Conservation (phyloP, 2,888 invertebrate species). For the Habroteleia sp. region DNA sequence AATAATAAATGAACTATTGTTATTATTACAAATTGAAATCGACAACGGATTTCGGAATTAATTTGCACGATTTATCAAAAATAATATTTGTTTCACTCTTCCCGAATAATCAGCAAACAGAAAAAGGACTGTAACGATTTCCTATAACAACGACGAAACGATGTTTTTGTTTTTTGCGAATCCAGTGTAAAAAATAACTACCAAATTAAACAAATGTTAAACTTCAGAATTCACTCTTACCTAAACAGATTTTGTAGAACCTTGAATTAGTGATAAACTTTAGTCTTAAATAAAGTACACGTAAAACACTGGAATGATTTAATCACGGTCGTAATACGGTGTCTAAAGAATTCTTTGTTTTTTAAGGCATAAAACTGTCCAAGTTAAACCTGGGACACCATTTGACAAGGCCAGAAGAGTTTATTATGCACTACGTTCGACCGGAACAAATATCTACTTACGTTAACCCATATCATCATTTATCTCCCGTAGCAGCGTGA, state of each 20-base stretch:
- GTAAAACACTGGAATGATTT: slow-evolving; percentile 39
- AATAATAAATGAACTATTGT: slow-evolving; percentile 27
- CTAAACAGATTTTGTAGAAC: slow-evolving; percentile 9
- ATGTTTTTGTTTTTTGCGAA: too few species aligned
- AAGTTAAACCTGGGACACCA: slow-evolving; percentile 23
- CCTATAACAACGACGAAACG: too few species aligned
- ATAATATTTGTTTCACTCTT: too few species aligned
- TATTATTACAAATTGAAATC: slow-evolving; percentile 8
- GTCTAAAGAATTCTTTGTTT: slow-evolving; percentile 24
- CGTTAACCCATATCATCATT: slow-evolving; percentile 60
- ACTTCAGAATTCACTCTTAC: too few species aligned
- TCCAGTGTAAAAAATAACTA: too few species aligned
- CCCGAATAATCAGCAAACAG: too few species aligned
- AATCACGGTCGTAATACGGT: slow-evolving; percentile 34
- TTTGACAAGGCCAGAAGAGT: slow-evolving; percentile 54
- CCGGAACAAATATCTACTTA: slow-evolving; percentile 61
- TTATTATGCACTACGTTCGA: slow-evolving; percentile 58
- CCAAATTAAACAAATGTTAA: too few species aligned
- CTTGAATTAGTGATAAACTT: slow-evolving; percentile 22
- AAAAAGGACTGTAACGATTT: too few species aligned
- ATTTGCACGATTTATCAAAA: too few species aligned
- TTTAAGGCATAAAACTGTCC: slow-evolving; percentile 35
- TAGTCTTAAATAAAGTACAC: slow-evolving; percentile 27
- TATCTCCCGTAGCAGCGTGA: slow-evolving; percentile 60
- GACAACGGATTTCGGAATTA: too few species aligned